These are phyloP conservation scores for Kobus ellipsiprymnus DNA, from an alignment of 2,113 vertebrate genomes.

Conservation along the genomic window DNA sequence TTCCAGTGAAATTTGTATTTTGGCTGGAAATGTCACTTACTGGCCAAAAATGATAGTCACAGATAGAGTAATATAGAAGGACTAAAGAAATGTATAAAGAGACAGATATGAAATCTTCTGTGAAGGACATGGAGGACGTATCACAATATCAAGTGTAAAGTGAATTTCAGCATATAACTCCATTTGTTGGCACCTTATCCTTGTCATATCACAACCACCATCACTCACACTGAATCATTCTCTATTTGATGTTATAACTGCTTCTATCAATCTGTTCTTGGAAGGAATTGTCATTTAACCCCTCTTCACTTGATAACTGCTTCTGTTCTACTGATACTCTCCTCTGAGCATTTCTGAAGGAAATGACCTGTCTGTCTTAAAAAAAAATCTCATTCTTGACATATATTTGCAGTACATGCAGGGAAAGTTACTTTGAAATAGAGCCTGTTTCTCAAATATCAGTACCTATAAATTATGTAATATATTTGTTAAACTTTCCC, in stretches of 20 bases:
- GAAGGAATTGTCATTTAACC: neutral
- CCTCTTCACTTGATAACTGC: neutral
- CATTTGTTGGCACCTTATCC: neutral
- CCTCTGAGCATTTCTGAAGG: neutral
- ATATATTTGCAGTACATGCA: neutral
- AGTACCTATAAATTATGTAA: neutral
- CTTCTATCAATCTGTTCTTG: conserved; percentile 8
- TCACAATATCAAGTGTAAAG: neutral
- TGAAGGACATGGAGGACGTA: neutral
- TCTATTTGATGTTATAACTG: neutral
- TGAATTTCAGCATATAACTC: neutral
- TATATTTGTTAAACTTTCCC: neutral
- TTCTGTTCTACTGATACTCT: neutral
- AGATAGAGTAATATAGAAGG: neutral
- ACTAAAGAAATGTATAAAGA: neutral
- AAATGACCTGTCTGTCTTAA: neutral
- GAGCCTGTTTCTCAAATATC: neutral
- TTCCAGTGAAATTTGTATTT: neutral
- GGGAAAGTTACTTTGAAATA: neutral
- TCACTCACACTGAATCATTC: neutral
- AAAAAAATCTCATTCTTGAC: neutral
- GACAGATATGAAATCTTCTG: neutral
- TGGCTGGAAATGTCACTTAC: neutral
- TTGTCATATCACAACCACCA: neutral
- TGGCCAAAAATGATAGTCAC: neutral